These are phyloP conservation scores for Acanthococcus lagerstroemiae DNA, from an alignment of 2,888 invertebrate species.

Conservation along the genomic window DNA sequence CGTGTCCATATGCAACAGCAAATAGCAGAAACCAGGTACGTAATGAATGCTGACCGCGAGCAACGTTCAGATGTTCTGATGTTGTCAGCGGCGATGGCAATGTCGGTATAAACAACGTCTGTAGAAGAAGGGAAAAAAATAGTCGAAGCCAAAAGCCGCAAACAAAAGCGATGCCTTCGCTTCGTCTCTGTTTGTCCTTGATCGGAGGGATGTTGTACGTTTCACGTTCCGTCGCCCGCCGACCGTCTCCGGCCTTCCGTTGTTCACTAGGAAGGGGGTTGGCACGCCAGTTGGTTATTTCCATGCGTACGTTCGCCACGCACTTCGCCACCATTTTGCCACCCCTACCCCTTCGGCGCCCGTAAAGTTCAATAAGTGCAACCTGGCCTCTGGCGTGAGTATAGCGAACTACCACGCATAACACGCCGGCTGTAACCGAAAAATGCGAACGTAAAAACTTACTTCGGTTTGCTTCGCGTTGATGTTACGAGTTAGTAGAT, in stretches of 20 bases:
- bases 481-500: slow-evolving; percentile 25
- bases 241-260: neutral
- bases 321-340: slow-evolving; percentile 11
- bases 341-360: slow-evolving; percentile 7
- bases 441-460: slow-evolving; percentile 24
- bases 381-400: slow-evolving; percentile 13
- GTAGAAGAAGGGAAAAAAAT: too few relatives aligned
- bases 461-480: slow-evolving; percentile 20
- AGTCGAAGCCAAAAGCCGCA: too few relatives aligned
- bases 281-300: slow-evolving; percentile 19
- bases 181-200: slow-evolving; percentile 23
- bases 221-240: slow-evolving; percentile 14
- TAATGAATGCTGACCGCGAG: too few relatives aligned
- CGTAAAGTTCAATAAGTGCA: slow-evolving; percentile 4
- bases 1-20: too few relatives aligned
- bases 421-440: slow-evolving; percentile 23
- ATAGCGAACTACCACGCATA: slow-evolving; percentile 8
- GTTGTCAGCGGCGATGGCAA: too few relatives aligned
- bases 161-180: too few relatives aligned
- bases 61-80: too few relatives aligned
- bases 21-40: too few relatives aligned
- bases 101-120: too few relatives aligned
- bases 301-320: slow-evolving; percentile 20
- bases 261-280: slow-evolving; percentile 5
- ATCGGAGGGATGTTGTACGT: slow-evolving; percentile 28